Base-by-base conservation (phyloP, 1,140 invertebrate genomes). In the Battus philenor region DNA sequence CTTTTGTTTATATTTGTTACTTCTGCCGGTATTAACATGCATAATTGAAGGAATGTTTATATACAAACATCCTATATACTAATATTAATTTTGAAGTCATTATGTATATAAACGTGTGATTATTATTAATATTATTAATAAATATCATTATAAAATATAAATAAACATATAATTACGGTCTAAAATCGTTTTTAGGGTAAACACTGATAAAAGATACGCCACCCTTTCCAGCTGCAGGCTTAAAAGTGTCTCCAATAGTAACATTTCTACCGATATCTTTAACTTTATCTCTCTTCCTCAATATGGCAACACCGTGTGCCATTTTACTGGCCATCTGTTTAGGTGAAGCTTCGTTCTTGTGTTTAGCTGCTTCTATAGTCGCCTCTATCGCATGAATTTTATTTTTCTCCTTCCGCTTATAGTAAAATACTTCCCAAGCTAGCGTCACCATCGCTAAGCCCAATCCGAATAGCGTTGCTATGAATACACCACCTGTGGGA, bases 401-500 rank as follows among this genome's bases (percentile, higher is more conserved):
- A 6, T 81, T 80, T 32, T 76, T 85, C n/a, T 86, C 80, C 62
- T 91, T 91, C n/a, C 88, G 86, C 50, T 91, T 91, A 67, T 95
- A 93, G 61, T 94, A 94, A 18, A 94, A 82, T 0, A 96, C 91
- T 72, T 96, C 94, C 48, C 91, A 90, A 0, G 89, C 91, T 6
- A 96, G 79, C 0, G 94, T 95, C 2, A 95, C 66, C 92, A 96
- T 94, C 0, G 94, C 94, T 18, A 96, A 62, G 0, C 90, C 90
- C 2, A 96, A 79, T 0, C 94, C 95, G 64, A 94, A 94, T 0
- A 96, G 79, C 0, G 94, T 96, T 1, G 94, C 94, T 51, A 96
- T 96, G 59, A 96, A 97, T 1, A 97, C 94, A 3, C 94, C 95
- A 52, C 95, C 93, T 93, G 18, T n/a, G n/a, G n/a, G n/a, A n/a